Evolutionary conservation across 1,140 invertebrate species (phyloP).

Genomic region (Temnothorax longispinosus): DNA sequence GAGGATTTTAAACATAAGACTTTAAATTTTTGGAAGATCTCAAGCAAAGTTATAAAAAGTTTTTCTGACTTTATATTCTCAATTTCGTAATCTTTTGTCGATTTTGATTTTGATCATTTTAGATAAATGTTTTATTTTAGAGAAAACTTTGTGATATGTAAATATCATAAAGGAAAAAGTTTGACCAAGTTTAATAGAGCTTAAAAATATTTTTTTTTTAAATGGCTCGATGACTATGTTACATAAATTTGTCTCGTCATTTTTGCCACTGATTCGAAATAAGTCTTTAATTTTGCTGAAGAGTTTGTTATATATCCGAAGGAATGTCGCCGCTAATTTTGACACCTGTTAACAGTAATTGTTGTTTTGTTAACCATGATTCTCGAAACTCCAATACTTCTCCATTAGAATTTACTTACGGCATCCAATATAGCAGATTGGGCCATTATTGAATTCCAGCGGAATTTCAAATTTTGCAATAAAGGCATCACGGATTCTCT

Average conservation of each 20-base stretch:
- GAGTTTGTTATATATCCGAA: neutral
- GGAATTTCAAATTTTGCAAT: constrained; percentile 56
- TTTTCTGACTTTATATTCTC: neutral
- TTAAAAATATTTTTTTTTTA: neutral
- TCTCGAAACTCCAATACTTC: constrained; percentile 5
- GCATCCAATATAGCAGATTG: constrained; percentile 40
- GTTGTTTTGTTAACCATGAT: constrained; percentile 33
- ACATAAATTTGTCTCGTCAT: neutral
- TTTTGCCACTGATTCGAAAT: neutral
- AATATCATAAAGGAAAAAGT: neutral
- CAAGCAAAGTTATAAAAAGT: neutral
- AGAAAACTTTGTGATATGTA: neutral
- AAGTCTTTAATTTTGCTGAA: neutral
- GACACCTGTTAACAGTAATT: neutral
- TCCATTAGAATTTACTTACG: constrained; percentile 46
- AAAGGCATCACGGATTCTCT: constrained; percentile 45
- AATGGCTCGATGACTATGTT: neutral
- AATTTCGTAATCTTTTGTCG: neutral
- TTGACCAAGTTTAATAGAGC: neutral
- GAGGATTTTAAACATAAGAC: neutral
- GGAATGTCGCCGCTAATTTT: neutral
- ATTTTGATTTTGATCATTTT: constrained; percentile 4
- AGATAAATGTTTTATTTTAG: neutral
- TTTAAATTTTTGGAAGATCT: neutral
- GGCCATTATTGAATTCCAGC: constrained; percentile 46